These are phyloP conservation scores for Archips xylosteana DNA, from an alignment of 2,888 invertebrate species.

Conservation along the genomic window DNA sequence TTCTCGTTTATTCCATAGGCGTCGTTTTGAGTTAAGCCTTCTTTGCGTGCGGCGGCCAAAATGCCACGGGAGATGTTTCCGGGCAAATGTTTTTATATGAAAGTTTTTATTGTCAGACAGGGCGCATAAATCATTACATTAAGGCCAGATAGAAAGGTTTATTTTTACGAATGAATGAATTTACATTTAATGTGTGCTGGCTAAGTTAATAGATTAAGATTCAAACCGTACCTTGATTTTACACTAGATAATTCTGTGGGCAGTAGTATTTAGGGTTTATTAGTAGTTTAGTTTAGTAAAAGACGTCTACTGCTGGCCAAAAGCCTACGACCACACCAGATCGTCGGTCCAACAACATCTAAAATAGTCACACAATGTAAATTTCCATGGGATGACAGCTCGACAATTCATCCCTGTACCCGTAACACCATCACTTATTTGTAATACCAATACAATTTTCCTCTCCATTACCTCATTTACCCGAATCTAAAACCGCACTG, in stretches of 20 bases:
- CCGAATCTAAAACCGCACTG: neutral
- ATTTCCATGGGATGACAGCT: neutral
- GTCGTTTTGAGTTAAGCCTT: constrained; percentile 17
- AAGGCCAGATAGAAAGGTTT: neutral
- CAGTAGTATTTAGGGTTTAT: too few species aligned
- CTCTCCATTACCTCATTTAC: neutral
- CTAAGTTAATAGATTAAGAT: too few species aligned
- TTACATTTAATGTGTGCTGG: too few species aligned
- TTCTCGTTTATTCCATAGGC: constrained; percentile 40
- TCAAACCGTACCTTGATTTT: too few species aligned
- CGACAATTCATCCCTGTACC: neutral
- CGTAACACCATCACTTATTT: neutral
- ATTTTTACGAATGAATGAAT: too few species aligned
- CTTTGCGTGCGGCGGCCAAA: constrained; percentile 22
- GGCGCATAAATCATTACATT: neutral
- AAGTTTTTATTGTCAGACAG: neutral
- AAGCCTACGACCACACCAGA: too few species aligned
- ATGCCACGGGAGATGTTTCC: constrained; percentile 15
- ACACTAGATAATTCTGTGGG: too few species aligned
- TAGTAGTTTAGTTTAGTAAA: too few species aligned
- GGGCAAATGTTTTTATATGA: constrained; percentile 12
- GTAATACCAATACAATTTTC: neutral
- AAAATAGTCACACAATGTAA: too few species aligned
- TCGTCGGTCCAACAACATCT: too few species aligned
- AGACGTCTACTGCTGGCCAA: too few species aligned